These are phyloP conservation scores for Propithecus coquereli DNA, from an alignment of 2,113 vertebrate species.

Conservation along the genomic window DNA sequence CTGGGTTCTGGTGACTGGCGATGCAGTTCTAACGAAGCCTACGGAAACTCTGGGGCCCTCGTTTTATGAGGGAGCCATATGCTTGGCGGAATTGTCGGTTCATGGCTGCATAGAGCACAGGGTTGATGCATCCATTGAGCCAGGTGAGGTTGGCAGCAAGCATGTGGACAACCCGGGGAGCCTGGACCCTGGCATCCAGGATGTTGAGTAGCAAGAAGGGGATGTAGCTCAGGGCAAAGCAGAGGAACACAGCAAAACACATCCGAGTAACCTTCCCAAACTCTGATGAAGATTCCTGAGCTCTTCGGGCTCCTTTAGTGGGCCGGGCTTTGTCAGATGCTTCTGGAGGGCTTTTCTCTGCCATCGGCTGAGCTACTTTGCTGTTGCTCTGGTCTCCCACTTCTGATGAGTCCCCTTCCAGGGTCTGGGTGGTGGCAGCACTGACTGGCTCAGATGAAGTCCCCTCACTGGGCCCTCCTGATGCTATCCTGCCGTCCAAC, in stretches of 20 bases:
- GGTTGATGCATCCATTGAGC: slow-evolving; percentile 92
- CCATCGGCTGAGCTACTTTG: neutral
- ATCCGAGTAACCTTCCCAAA: slow-evolving; percentile 88
- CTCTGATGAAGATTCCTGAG: slow-evolving; percentile 81
- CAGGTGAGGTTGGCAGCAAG: slow-evolving; percentile 91
- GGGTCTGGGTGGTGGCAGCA: slow-evolving; percentile 63
- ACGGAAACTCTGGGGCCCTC: slow-evolving; percentile 55
- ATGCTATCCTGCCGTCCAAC: slow-evolving; percentile 83
- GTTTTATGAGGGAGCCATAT: slow-evolving; percentile 81
- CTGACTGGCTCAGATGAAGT: slow-evolving; percentile 67
- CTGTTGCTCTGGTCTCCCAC: neutral
- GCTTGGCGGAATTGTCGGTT: slow-evolving; percentile 89
- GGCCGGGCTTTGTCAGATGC: neutral
- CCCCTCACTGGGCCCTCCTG: slow-evolving; percentile 78
- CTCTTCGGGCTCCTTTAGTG: neutral
- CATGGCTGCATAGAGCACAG: slow-evolving; percentile 90
- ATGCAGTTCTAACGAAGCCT: slow-evolving; percentile 36
- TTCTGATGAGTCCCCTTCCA: slow-evolving; percentile 49
- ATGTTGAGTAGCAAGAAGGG: slow-evolving; percentile 90
- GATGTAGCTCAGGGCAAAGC: slow-evolving; percentile 86
- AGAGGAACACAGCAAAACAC: slow-evolving; percentile 90
- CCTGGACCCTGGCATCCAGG: slow-evolving; percentile 79
- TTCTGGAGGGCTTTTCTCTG: neutral
- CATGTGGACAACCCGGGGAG: slow-evolving; percentile 88
- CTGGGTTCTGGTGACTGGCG: neutral